Evolutionary conservation across 1,140 invertebrate species (phyloP).

Genomic region (Triops longicaudatus): DNA sequence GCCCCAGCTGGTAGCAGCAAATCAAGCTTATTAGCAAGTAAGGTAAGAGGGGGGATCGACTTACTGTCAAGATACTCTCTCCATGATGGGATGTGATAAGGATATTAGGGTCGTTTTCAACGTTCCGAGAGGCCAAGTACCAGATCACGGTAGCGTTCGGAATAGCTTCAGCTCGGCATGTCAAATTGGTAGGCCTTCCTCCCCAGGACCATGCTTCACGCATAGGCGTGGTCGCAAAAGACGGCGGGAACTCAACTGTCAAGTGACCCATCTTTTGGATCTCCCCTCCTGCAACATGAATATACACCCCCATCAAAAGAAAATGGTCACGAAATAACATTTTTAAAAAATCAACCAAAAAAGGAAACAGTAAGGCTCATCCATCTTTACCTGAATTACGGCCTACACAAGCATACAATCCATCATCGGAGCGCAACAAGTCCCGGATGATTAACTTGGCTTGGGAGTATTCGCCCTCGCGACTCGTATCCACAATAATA

Average conservation of each 20-base stretch:
- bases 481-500: constrained; percentile 35
- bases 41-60: background rate
- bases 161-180: constrained; percentile 78
- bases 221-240: constrained; percentile 58
- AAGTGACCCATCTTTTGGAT: constrained; percentile 54
- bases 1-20: constrained; percentile 20
- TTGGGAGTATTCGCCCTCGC: constrained; percentile 28
- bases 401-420: constrained; percentile 78
- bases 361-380: constrained; percentile 3
- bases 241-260: constrained; percentile 69
- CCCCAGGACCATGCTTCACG: constrained; percentile 73
- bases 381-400: constrained; percentile 49
- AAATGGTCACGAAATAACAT: background rate
- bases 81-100: constrained; percentile 51
- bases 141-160: constrained; percentile 86
- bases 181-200: constrained; percentile 66
- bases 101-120: constrained; percentile 48
- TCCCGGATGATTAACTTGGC: constrained; percentile 38
- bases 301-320: background rate
- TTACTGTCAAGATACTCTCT: constrained; percentile 51
- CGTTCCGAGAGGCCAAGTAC: constrained; percentile 46
- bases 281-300: constrained; percentile 27
- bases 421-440: constrained; percentile 63
- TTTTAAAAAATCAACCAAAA: background rate
- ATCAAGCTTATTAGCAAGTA: constrained; percentile 24